phyloP scores from a whole-genome alignment of 2,113 vertebrate species.

The Blennius ocellaris region DNA sequence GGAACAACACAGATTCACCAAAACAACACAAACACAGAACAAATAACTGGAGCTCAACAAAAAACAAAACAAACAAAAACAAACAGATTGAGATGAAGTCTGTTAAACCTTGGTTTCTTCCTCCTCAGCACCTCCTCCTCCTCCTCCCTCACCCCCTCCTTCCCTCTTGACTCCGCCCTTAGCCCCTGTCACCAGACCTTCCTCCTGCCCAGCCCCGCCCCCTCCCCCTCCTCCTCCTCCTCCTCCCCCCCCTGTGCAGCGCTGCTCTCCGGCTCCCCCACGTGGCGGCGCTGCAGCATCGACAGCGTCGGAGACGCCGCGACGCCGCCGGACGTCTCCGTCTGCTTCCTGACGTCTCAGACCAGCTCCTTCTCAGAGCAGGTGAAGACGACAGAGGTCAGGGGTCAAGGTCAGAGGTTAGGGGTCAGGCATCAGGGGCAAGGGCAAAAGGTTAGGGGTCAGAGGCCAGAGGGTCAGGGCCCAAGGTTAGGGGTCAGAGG shows the following conservation, averaged over 20 bases:
- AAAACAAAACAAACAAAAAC: too few species aligned
- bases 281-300: conserved; percentile 53
- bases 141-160: conserved; percentile 45
- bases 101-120: neutral
- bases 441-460: too few species aligned
- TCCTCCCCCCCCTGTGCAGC: conserved; percentile 69
- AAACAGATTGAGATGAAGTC: too few species aligned
- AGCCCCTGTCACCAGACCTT: conserved; percentile 43
- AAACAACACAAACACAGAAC: too few species aligned
- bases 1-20: too few species aligned
- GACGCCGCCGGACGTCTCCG: neutral
- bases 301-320: conserved; percentile 5
- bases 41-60: too few species aligned
- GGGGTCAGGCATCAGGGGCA: too few species aligned
- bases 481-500: too few species aligned
- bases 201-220: conserved; percentile 58
- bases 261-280: conserved; percentile 63
- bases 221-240: conserved; percentile 65
- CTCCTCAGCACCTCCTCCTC: conserved; percentile 52
- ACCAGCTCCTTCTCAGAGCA: conserved; percentile 44
- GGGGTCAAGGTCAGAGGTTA: too few species aligned
- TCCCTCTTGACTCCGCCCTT: conserved; percentile 66
- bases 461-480: too few species aligned
- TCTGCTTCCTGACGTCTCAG: conserved; percentile 31
- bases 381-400: conserved; percentile 13